Base-by-base conservation (phyloP, 2,113 vertebrate genomes). In the Dipodomys stephensi region DNA sequence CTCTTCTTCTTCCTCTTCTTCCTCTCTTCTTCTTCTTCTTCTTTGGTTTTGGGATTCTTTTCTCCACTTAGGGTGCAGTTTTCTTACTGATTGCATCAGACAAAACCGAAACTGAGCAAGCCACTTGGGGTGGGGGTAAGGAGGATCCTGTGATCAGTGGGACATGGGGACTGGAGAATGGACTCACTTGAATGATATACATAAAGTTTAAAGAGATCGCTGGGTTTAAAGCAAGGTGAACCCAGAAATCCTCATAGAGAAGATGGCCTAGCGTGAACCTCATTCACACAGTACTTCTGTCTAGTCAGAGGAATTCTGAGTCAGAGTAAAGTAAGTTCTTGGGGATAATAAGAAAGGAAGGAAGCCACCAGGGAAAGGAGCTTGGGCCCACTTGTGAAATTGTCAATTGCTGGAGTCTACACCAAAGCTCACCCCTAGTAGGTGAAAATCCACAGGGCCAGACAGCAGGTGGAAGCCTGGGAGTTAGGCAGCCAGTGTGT, bases 51-150 rank as follows among this genome's bases (percentile, higher is more conserved):
- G 49, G 49, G 49, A 53, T 53, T 53, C 49, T 53, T 53, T 53
- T 13, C 49, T 57, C 53, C 53, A 18, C 11, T 64, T 74, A 73
- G 68, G 4, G 25, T 78, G n/a, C 46, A 15, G 28, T 89, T 95
- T 95, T 92, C 78, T 93, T 90, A 46, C 39, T 53, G 80, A 91
- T 32, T 78, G 9, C 9, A 20, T 87, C 65, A 91, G 57, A 72
- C 6, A 87, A 86, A n/a, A 32, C 23, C 72, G 53, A 83, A 68
- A 91, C 83, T 60, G 35, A 91, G 62, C 76, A 86, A 77, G 35
- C 27, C n/a, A 22, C 19, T 53, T 23, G 15, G 4, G 1, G 13
- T 67, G 28, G 60, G 46, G 27, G 49, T 72, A 35, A n/a, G 74
- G 10, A 20, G 13, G 16, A 44, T 84, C 67, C 32, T 80, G 30